These are phyloP conservation scores for Drosophila melanogaster DNA, from an alignment of 1,140 invertebrate species.

Conservation along the genomic window DNA sequence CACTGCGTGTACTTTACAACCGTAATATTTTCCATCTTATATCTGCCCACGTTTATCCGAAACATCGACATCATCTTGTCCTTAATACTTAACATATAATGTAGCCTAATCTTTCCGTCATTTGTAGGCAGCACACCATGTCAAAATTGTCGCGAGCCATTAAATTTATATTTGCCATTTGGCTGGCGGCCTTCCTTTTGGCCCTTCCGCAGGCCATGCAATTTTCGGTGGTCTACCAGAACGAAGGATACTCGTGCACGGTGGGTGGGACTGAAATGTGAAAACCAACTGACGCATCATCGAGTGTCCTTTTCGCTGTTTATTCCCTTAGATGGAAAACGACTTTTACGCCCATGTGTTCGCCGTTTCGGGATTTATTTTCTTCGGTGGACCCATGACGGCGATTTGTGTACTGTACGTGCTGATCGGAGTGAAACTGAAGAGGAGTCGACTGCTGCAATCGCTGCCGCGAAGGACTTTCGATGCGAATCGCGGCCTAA, in stretches of 20 bases:
- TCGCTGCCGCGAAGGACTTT: constrained; percentile 57
- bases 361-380: constrained; percentile 92
- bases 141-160: constrained; percentile 91
- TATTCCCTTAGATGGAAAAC: constrained; percentile 84
- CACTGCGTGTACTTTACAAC: background rate
- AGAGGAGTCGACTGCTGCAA: constrained; percentile 84
- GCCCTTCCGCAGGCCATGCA: constrained; percentile 93
- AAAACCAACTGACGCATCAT: background rate
- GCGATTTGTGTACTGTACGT: constrained; percentile 93
- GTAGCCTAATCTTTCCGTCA: constrained; percentile 30
- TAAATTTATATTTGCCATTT: constrained; percentile 89
- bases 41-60: constrained; percentile 3
- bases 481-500: constrained; percentile 72
- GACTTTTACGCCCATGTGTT: constrained; percentile 90
- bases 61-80: constrained; percentile 29
- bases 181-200: constrained; percentile 88
- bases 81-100: constrained; percentile 37
- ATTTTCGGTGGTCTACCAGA: constrained; percentile 87
- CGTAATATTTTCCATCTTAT: background rate
- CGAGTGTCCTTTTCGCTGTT: constrained; percentile 5
- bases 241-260: constrained; percentile 85
- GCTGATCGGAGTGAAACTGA: constrained; percentile 91
- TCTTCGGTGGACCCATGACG: constrained; percentile 94
- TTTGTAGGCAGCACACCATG: constrained; percentile 89
- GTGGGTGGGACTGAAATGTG: constrained; percentile 29